A percentile compares a stretch with the other conserved stretches of the same genome.
These are phyloP conservation scores for Castor canadensis DNA, from an alignment of 2,113 vertebrate species.

Conservation along the genomic window DNA sequence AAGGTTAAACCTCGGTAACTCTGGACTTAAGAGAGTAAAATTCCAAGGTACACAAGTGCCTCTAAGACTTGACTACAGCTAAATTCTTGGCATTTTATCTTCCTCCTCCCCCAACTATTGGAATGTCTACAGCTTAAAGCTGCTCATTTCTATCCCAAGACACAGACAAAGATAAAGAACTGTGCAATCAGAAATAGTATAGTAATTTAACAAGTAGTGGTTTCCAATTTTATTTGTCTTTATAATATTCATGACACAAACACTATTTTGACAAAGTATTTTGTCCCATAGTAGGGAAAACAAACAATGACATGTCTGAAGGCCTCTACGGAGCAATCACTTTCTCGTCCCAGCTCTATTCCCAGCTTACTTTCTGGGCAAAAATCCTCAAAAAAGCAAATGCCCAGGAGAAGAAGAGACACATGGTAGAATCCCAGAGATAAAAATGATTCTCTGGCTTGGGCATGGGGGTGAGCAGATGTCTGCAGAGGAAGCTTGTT, in stretches of 20 bases:
- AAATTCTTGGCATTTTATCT: constrained; percentile 70
- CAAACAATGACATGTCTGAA: not conserved
- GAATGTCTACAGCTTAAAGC: constrained; percentile 51
- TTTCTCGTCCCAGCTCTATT: not conserved
- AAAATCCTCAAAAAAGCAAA: not conserved
- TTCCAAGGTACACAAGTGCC: constrained; percentile 4
- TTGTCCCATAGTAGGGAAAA: not conserved
- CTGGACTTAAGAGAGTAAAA: not conserved
- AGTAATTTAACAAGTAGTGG: not conserved
- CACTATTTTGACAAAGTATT: not conserved
- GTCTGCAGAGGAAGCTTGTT: not conserved
- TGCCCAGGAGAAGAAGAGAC: not conserved
- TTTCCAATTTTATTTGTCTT: not conserved
- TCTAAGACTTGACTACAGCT: constrained; percentile 25
- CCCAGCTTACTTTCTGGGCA: not conserved
- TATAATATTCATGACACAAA: not conserved
- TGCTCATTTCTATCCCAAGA: not conserved
- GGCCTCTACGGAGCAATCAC: not conserved
- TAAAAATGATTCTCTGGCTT: too few species aligned
- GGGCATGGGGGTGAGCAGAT: not conserved
- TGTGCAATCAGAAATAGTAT: not conserved
- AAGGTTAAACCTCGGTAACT: not conserved
- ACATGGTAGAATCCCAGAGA: not conserved
- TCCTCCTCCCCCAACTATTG: constrained; percentile 63
- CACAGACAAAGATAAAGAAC: not conserved